Conservation (phyloP, 2,797 vertebrate genomes). For the Enteromius mattozi region DNA sequence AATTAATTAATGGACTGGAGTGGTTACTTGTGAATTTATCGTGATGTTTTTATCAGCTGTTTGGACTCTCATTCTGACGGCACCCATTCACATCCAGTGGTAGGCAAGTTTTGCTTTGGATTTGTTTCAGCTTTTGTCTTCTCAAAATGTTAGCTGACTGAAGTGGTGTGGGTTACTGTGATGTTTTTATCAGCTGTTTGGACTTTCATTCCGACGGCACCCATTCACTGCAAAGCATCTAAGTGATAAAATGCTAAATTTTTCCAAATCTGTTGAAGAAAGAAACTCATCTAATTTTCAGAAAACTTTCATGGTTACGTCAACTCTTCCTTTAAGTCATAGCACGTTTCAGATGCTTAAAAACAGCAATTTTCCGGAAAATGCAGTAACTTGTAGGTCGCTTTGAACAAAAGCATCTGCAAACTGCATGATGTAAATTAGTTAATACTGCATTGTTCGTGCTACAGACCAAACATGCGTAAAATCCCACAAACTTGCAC, state of each 20-base stretch:
- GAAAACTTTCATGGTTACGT: neutral
- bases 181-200: neutral
- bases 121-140: no score
- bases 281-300: neutral
- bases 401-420: neutral
- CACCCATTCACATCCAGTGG: no score
- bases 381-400: neutral
- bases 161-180: no score
- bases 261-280: neutral
- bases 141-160: no score
- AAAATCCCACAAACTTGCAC: neutral
- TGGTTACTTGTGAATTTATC: neutral
- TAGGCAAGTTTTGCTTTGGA: no score
- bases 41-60: no score
- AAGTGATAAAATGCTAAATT: neutral
- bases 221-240: neutral
- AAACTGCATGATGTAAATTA: neutral
- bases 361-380: neutral
- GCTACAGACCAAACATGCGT: neutral
- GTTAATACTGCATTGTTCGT: neutral
- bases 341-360: neutral
- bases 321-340: neutral
- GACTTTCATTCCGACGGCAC: neutral
- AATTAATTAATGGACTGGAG: neutral
- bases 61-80: no score